Evolutionary conservation across 2,888 invertebrate species (phyloP).

Genomic region (Pristionchus fissidentatus): DNA sequence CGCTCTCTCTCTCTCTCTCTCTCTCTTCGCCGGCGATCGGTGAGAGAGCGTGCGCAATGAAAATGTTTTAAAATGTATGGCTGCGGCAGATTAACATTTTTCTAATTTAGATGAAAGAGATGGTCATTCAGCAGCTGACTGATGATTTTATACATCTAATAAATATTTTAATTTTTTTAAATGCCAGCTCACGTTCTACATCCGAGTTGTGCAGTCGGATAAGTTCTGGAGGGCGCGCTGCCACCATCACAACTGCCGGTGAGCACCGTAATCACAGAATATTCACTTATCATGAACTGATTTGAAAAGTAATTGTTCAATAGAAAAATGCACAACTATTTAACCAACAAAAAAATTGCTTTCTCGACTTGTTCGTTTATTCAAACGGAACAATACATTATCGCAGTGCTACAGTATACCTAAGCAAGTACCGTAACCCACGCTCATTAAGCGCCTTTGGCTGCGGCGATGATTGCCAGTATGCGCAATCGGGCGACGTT

Average conservation of each 20-base stretch:
- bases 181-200: background rate
- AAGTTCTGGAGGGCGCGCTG: background rate
- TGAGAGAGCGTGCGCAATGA: background rate
- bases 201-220: conserved; percentile 1
- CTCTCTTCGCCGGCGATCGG: too few species aligned
- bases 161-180: background rate
- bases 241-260: background rate
- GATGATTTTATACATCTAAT: too few species aligned
- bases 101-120: too few species aligned
- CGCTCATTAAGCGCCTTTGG: background rate
- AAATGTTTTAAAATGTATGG: background rate
- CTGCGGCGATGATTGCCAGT: background rate
- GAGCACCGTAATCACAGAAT: background rate
- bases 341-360: too few species aligned
- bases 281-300: too few species aligned
- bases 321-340: too few species aligned
- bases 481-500: too few species aligned
- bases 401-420: background rate
- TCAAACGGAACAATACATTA: background rate
- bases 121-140: too few species aligned
- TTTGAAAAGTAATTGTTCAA: too few species aligned
- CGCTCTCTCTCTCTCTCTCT: too few species aligned
- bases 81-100: too few species aligned
- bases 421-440: background rate
- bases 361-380: too few species aligned